phyloP scores from a whole-genome alignment of 2,888 invertebrate species.

The Drosophila peninsularis region DNA sequence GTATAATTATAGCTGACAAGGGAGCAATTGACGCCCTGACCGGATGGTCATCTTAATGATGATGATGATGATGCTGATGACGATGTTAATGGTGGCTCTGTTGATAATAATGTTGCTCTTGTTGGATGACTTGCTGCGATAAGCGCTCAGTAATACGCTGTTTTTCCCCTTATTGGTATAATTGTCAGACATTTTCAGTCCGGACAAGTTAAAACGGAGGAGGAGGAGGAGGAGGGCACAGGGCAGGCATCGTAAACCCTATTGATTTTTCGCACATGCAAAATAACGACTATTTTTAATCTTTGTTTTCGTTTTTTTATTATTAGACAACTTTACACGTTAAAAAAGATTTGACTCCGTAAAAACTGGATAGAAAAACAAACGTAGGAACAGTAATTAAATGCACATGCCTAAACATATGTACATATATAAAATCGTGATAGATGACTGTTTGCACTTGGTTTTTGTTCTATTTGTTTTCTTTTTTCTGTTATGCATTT shows the following conservation, averaged over 20 bases:
- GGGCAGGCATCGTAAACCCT: constrained; percentile 10
- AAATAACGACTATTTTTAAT: neutral
- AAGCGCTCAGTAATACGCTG: neutral
- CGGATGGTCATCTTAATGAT: constrained; percentile 35
- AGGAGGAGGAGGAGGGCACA: neutral
- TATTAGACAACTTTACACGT: constrained; percentile 44
- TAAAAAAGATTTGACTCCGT: constrained; percentile 24
- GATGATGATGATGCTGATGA: constrained; percentile 7
- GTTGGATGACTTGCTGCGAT: constrained; percentile 8
- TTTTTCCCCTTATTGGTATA: constrained; percentile 58
- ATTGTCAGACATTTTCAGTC: constrained; percentile 48
- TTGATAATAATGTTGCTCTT: constrained; percentile 11
- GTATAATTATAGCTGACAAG: constrained; percentile 25
- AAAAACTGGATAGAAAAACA: constrained; percentile 29
- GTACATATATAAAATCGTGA: constrained; percentile 14
- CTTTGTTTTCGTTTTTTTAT: neutral
- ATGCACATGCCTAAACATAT: constrained; percentile 58
- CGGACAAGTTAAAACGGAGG: neutral
- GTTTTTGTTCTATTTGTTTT: neutral
- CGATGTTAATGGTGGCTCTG: neutral
- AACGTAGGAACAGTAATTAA: constrained; percentile 57
- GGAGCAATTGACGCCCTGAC: constrained; percentile 66
- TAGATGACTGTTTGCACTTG: constrained; percentile 1
- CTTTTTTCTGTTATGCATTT: constrained; percentile 16
- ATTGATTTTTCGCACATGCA: constrained; percentile 52